Base-by-base conservation (phyloP, 2,113 vertebrate species). In the Probosciger aterrimus region DNA sequence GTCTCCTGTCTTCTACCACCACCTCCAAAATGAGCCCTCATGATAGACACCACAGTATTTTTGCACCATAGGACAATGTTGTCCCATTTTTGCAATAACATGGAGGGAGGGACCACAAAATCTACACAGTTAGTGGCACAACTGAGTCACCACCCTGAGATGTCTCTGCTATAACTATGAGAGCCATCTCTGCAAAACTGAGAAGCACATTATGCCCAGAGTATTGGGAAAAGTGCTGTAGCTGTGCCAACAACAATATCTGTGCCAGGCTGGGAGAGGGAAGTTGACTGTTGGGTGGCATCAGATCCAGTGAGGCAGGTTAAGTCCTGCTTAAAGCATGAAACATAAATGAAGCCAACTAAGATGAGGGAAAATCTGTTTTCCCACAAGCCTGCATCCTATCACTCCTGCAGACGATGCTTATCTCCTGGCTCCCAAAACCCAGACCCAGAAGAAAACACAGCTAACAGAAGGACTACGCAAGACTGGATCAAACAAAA, bases 241-340 rank as follows among this genome's bases (percentile, higher is more conserved):
- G 19, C 4, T 43, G 64, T 88, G 95, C 88, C 95, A 97, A 60
- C 24, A 85, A 28, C 47, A 69, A 22, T 53, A 92, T 39, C 44
- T 15, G 10, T 87, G 91, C 64, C 50, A 88, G 78, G 30, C 22
- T 69, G 74, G 31, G 80, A 86, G 35, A 68, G 6, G 62, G 41
- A 92, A 92, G 78, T 74, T 33, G 68, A 60, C 68, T 93, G n/a
- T 27, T 87, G 50, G 11, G n/a, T 93, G 81, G 62, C 49, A 76
- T 67, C 28, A 63, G 55, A 92, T 77, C 71, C 92, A 91, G 1
- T 1, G 1, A 39, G 39, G 60, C 95, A 95, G 53, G 92, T 92
- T 96, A 43, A 55, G 41, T 85, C 93, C 86, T 84, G 79, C 27
- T 11, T 9, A 33, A 16, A 60, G 9, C 25, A 53, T 19, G 30